Evolutionary conservation across 2,113 vertebrate species (phyloP).

Genomic region (Pachyramphus minor): DNA sequence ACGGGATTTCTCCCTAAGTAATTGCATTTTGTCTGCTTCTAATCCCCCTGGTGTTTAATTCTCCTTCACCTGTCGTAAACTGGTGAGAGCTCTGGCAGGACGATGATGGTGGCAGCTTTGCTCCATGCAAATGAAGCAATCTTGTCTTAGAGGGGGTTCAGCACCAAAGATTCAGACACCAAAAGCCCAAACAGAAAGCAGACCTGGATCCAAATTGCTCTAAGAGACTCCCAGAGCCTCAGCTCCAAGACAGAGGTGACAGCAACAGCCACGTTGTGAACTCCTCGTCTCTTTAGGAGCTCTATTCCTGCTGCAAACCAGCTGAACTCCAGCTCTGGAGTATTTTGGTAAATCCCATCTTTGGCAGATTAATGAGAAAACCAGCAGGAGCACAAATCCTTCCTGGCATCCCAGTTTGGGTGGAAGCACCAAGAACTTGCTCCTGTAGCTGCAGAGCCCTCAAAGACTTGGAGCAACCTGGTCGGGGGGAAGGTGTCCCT

Average conservation of each 20-base stretch:
- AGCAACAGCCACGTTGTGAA: neutral
- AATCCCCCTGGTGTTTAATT: constrained; percentile 12
- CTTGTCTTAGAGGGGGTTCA: neutral
- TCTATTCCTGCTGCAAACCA: neutral
- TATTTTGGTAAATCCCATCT: neutral
- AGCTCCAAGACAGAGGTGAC: neutral
- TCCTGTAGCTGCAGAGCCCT: accelerated
- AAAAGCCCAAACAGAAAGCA: neutral
- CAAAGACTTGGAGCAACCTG: neutral
- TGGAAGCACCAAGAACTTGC: neutral
- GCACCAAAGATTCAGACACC: neutral
- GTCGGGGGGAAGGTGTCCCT: neutral
- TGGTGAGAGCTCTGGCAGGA: neutral
- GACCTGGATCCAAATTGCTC: neutral
- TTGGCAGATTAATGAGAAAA: neutral
- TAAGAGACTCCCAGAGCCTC: neutral
- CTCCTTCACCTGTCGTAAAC: neutral
- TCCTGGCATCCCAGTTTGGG: neutral
- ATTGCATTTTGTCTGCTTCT: constrained; percentile 1
- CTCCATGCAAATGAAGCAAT: neutral
- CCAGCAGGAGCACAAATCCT: neutral
- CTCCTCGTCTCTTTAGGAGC: neutral
- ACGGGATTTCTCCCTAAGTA: neutral
- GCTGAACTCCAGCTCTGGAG: neutral
- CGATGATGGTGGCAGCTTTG: neutral